A percentile compares a stretch with the other conserved stretches of the same genome.
These are phyloP conservation scores for Pitta sordida DNA, from an alignment of 2,113 vertebrate genomes.

Conservation along the genomic window DNA sequence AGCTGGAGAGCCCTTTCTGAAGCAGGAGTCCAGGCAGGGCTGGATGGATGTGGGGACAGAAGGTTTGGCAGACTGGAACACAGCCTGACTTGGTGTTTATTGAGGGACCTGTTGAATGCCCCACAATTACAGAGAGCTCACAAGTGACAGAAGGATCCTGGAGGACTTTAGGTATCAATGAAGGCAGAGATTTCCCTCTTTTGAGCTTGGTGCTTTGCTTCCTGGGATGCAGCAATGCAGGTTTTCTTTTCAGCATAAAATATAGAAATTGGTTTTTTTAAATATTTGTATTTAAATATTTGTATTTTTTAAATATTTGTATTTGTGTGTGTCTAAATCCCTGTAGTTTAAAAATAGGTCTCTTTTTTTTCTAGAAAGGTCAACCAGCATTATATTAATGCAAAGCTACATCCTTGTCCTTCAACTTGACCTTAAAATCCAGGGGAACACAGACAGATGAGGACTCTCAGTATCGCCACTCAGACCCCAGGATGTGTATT, in stretches of 20 bases:
- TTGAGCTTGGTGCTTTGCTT: neutral
- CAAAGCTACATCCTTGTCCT: neutral
- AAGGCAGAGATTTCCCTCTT: neutral
- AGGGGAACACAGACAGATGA: neutral
- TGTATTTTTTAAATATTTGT: no score
- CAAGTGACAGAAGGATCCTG: neutral
- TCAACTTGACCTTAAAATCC: neutral
- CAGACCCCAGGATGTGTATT: neutral
- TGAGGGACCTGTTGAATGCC: neutral
- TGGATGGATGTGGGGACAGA: neutral
- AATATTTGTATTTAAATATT: rapidly evolving
- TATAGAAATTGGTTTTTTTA: rapidly evolving
- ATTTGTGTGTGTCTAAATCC: neutral
- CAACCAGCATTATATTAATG: neutral
- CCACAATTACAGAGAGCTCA: neutral
- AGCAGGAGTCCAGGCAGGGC: neutral
- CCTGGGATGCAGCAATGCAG: neutral
- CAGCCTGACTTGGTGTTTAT: neutral
- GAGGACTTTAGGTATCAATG: neutral
- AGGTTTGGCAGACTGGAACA: neutral
- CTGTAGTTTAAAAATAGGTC: neutral
- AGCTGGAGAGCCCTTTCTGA: neutral
- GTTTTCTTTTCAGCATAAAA: neutral
- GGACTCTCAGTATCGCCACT: neutral
- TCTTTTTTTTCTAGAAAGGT: neutral